Conservation (phyloP, 2,113 vertebrate genomes). For the Ranitomeya imitator region DNA sequence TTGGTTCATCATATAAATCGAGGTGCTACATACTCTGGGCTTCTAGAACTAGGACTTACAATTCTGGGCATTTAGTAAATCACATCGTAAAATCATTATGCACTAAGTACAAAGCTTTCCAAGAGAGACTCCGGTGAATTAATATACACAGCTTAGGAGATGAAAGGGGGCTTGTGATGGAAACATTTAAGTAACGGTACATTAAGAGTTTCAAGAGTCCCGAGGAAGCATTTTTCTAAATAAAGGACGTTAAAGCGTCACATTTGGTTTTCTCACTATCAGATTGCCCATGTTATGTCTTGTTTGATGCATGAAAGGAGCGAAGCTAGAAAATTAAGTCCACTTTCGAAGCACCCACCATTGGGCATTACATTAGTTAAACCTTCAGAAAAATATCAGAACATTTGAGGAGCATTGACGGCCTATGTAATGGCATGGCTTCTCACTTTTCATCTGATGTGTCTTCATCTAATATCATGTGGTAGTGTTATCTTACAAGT, state of each 20-base stretch:
- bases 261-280: background rate
- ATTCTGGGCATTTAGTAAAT: background rate
- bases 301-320: background rate
- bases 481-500: background rate
- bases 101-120: slow-evolving; percentile 8
- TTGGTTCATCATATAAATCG: background rate
- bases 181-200: slow-evolving; percentile 48
- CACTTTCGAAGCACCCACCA: background rate
- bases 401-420: background rate
- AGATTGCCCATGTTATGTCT: background rate
- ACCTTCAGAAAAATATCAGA: background rate
- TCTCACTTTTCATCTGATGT: too few species aligned
- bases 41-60: background rate
- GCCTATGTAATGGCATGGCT: background rate
- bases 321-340: background rate
- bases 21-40: background rate
- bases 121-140: slow-evolving; percentile 10
- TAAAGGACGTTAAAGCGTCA: background rate
- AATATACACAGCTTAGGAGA: slow-evolving; percentile 37
- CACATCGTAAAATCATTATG: slow-evolving; percentile 32
- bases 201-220: background rate
- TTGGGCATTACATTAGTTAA: background rate
- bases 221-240: background rate
- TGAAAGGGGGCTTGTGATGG: slow-evolving; percentile 13
- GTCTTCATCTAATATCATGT: background rate